Conservation (phyloP, 2,797 vertebrate genomes). For the Molossus molossus region DNA sequence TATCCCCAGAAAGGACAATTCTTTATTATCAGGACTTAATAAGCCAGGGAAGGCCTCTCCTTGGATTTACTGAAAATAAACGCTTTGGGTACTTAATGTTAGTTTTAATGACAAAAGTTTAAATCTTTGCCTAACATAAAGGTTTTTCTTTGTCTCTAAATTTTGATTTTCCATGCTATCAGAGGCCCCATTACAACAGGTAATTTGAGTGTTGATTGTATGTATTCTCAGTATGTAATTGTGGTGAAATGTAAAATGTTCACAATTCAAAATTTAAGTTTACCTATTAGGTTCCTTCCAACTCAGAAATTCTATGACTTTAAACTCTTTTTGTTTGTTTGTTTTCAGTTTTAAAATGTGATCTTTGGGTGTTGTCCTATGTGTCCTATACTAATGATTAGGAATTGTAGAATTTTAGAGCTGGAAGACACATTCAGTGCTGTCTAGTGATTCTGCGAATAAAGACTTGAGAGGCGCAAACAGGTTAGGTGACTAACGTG, state of each 20-base stretch:
- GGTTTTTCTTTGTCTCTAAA: slow-evolving; percentile 85
- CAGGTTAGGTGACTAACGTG: not conserved
- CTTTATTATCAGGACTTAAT: not conserved
- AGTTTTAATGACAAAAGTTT: slow-evolving; percentile 70
- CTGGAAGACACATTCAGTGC: slow-evolving; percentile 24
- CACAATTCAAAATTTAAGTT: slow-evolving; percentile 61
- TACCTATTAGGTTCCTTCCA: slow-evolving; percentile 57
- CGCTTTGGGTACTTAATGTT: slow-evolving; percentile 16
- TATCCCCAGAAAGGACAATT: not conserved
- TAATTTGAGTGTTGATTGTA: slow-evolving; percentile 82
- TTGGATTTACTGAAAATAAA: slow-evolving; percentile 21
- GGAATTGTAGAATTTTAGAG: slow-evolving; percentile 65
- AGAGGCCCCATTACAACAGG: slow-evolving; percentile 83
- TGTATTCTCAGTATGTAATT: slow-evolving; percentile 79
- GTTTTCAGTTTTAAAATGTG: slow-evolving; percentile 57
- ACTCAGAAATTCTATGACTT: slow-evolving; percentile 79
- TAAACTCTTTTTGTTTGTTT: not conserved
- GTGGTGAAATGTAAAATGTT: slow-evolving; percentile 78
- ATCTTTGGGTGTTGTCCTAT: slow-evolving; percentile 71
- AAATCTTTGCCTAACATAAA: slow-evolving; percentile 82
- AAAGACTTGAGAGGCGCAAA: not conserved
- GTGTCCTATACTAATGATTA: slow-evolving; percentile 49
- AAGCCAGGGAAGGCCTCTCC: not conserved
- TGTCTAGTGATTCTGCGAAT: not conserved
- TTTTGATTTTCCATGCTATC: slow-evolving; percentile 83